Percentiles rank a stretch among this genome's conserved stretches.
phyloP scores from a whole-genome alignment of 2,797 vertebrate genomes.

The Amphiprion clarkii region DNA sequence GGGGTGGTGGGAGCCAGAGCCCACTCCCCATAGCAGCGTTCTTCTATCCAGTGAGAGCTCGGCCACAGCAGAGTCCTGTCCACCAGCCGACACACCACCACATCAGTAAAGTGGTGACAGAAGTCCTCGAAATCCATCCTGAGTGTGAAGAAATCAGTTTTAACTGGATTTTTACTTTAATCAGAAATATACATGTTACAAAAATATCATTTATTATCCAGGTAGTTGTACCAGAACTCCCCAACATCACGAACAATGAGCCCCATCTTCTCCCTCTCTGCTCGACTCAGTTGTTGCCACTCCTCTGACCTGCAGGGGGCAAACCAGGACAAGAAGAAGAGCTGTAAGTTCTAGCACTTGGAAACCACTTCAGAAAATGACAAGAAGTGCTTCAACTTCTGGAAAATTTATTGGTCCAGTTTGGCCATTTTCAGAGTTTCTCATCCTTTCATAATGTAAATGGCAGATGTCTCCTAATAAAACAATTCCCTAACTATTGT shows the following conservation, averaged over 20 bases:
- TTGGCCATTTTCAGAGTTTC: constrained; percentile 56
- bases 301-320: constrained; percentile 82
- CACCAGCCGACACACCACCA: constrained; percentile 86
- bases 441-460: constrained; percentile 50
- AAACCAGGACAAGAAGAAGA: constrained; percentile 17
- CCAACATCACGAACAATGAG: constrained; percentile 86
- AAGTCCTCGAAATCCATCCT: constrained; percentile 91
- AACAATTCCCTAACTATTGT: constrained; percentile 47
- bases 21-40: constrained; percentile 80
- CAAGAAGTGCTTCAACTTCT: constrained; percentile 49
- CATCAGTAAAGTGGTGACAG: constrained; percentile 87
- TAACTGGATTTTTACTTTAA: too few relatives aligned
- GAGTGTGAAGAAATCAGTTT: background rate
- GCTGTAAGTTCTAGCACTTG: constrained; percentile 14
- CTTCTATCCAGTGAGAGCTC: constrained; percentile 83
- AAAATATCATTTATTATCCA: too few relatives aligned
- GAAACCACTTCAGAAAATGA: constrained; percentile 45
- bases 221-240: constrained; percentile 85
- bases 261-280: constrained; percentile 85
- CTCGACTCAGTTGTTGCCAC: constrained; percentile 84
- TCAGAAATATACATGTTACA: too few relatives aligned
- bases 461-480: constrained; percentile 62
- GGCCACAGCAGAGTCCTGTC: constrained; percentile 82
- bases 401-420: constrained; percentile 59
- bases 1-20: constrained; percentile 47